Evolutionary conservation across 2,797 vertebrate genomes (phyloP).

Genomic region (Acridotheres tristis): DNA sequence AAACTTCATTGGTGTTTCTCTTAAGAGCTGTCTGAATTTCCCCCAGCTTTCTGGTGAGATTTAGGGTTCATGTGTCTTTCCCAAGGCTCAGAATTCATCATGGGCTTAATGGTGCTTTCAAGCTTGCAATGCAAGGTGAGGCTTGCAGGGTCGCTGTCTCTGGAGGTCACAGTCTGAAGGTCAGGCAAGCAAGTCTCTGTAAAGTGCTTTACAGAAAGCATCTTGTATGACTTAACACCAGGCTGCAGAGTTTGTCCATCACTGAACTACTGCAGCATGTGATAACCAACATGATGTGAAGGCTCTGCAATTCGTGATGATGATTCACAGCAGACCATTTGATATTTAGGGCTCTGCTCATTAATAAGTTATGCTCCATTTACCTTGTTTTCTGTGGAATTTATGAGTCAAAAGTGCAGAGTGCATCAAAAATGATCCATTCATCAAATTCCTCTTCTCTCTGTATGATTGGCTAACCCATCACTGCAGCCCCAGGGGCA

Average conservation of each 20-base stretch:
- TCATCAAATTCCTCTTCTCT: conserved; percentile 42
- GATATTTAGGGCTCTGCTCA: conserved; percentile 71
- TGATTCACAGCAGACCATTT: conserved; percentile 68
- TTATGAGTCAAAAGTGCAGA: conserved; percentile 72
- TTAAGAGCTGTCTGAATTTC: neutral
- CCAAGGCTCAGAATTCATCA: neutral
- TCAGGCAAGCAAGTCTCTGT: neutral
- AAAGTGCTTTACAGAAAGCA: neutral
- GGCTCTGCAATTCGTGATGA: conserved; percentile 44
- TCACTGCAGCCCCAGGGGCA: conserved; percentile 27
- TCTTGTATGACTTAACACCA: neutral
- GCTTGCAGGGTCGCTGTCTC: neutral
- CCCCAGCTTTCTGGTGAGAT: neutral
- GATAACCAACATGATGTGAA: neutral
- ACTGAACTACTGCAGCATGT: neutral
- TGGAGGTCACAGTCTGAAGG: conserved; percentile 32
- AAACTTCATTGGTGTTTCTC: neutral
- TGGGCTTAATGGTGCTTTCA: conserved; percentile 5
- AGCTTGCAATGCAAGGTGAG: conserved; percentile 27
- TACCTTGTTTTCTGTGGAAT: conserved; percentile 69
- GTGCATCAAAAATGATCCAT: conserved; percentile 63
- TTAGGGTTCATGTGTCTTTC: neutral
- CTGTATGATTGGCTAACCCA: conserved; percentile 49
- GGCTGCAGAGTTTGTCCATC: neutral
- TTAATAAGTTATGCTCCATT: conserved; percentile 74